Percentiles rank a stretch among this genome's conserved stretches.
phyloP scores from a whole-genome alignment of 2,797 vertebrate genomes.

The Rhinogobio ventralis region DNA sequence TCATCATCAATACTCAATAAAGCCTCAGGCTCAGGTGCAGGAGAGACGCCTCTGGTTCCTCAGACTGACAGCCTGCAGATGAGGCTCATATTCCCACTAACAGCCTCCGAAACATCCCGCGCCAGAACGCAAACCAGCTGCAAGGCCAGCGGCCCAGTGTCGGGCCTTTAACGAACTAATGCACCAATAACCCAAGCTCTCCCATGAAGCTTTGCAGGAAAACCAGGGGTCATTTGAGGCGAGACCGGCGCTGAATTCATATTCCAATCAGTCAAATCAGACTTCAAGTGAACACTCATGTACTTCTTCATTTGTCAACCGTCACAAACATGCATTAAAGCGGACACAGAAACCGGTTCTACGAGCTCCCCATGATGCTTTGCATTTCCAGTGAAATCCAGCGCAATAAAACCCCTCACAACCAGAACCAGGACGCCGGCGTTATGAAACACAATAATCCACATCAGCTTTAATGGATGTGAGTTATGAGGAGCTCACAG shows the following conservation, averaged over 20 bases:
- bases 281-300: background rate
- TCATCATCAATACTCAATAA: background rate
- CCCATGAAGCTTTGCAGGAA: background rate
- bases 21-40: no score
- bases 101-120: background rate
- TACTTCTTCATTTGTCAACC: background rate
- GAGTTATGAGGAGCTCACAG: slow-evolving; percentile 1
- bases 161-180: background rate
- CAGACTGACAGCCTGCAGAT: no score
- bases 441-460: slow-evolving; percentile 33
- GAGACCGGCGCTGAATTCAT: background rate
- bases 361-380: background rate
- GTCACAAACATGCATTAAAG: background rate
- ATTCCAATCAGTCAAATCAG: background rate
- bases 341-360: slow-evolving; percentile 7
- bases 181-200: no score
- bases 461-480: slow-evolving; percentile 40
- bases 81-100: no score
- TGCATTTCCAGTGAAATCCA: slow-evolving; percentile 7
- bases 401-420: background rate
- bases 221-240: background rate
- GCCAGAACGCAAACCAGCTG: background rate
- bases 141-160: background rate
- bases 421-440: background rate
- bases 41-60: no score